Evolutionary conservation across 1,140 invertebrate species (phyloP), one percentile per base, ranked within the genome.

Genomic region (Cydia strobilella): DNA sequence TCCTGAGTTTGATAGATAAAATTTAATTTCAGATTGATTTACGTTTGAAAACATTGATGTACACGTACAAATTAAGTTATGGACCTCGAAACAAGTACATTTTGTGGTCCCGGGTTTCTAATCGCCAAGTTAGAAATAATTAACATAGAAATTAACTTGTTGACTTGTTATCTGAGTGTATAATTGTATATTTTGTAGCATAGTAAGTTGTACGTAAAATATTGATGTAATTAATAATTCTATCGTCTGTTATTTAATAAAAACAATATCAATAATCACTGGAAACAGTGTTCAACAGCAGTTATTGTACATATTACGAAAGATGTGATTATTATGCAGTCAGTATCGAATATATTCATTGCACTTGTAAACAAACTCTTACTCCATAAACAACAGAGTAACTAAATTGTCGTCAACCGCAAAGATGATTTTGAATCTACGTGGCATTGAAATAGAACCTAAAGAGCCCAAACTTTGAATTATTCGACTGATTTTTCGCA

Each of bases 181-280:
- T 77, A 79, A 71, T 75, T 76, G 79, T 83, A 78, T 76, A 76
- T 73, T 69, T 23, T 75, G 48, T 78, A 74, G 42, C 18, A 45
- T 51, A 73, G 12, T 76, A 77, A 77, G 76, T 72, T 45, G 20
- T 72, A 74, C 65, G 73, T 77, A 77, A 72, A 66, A 78, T 75
- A 78, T 76, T 75, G 72, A 72, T 83, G 75, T 79, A 82, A 81
- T 81, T 79, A 82, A 79, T 79, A 76, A 80, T 82, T 84, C 74
- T 84, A 84, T 74, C 77, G 80, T 78, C 76, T 80, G 82, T 84
- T 83, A 81, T 77, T 78, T 71, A 77, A 76, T 80, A 73, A 77
- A 75, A 69, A 15, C 65, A 69, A 42, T 69, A 35, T 66, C 27
- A 59, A 54, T 54, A 20, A 59, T 12, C 54, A 23, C 12, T 23